Evolutionary conservation across 2,888 invertebrate species (phyloP), one percentile per base, ranked within the genome.

Genomic region (Tethea ocularis): DNA sequence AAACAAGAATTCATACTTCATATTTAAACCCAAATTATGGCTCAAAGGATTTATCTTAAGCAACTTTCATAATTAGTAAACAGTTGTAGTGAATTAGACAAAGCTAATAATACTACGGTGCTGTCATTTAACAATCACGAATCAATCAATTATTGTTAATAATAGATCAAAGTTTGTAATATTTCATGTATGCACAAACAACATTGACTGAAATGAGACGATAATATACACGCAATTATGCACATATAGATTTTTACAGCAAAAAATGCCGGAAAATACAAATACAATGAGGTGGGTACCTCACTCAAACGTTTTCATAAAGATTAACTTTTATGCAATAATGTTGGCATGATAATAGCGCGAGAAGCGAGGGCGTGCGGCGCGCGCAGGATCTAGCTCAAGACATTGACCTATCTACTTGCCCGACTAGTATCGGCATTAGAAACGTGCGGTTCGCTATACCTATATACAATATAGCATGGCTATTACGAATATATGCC

Each of bases 361-460:
- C 54, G 61, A 67, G 62, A 56, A 56, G 58, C 58, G 59, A 58
- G 66, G 61, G 61, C 60, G 52, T 41, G 66, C 64, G 71, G 63
- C 65, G 52, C 17, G 75, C 67, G 68, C 71, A 69, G 71, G 68
- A 81, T 86, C 76, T 77, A 83, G 78, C 76, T 80, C 84, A 68
- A 91, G 89, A 91, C 91, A 91, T 91, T 91, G 91, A 91, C 91
- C 91, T 81, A 88, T 84, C 89, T 86, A 76, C 78, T 77, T 78
- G 83, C 71, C 75, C 80, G 79, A 77, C 71, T 79, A 68, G 73
- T 73, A 78, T 78, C 76, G 66, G 71, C 65, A 77, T 81, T 74
- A 78, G 73, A 76, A 75, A 70, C 68, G 70, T 63, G 61, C 66
- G 55, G 57, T 58, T 62, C 64, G 61, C 68, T 70, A 69, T 72